phyloP scores from a whole-genome alignment of 2,888 invertebrate genomes.

The Zootermopsis nevadensis region DNA sequence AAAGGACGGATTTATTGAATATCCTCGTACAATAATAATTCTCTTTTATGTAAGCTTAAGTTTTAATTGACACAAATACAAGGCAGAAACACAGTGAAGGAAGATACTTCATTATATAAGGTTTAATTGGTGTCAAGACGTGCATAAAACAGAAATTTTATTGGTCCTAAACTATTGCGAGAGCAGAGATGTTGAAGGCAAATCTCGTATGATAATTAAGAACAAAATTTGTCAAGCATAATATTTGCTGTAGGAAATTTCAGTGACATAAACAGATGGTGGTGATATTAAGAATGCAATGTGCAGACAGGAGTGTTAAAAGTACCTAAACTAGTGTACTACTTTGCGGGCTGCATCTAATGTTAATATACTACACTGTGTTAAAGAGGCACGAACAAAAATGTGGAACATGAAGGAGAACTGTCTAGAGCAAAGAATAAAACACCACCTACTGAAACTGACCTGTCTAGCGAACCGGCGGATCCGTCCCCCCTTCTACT shows the following conservation, averaged over 20 bases:
- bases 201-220: background rate
- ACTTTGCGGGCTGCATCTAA: background rate
- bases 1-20: no score
- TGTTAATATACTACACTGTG: slow-evolving; percentile 6
- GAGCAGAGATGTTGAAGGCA: background rate
- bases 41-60: background rate
- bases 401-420: background rate
- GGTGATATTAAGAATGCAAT: background rate
- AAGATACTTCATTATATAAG: background rate
- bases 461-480: slow-evolving; percentile 6
- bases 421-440: background rate
- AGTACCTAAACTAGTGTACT: background rate
- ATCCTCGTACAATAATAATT: background rate
- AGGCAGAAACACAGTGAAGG: background rate
- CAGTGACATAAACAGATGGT: slow-evolving; percentile 5
- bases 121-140: background rate
- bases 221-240: background rate
- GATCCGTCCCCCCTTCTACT: background rate
- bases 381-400: background rate
- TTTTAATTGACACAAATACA: background rate
- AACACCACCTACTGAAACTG: slow-evolving; percentile 22
- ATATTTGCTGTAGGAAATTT: background rate
- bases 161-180: background rate
- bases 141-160: background rate
- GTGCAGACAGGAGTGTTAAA: background rate